Evolutionary conservation across 2,797 vertebrate species (phyloP).

Genomic region (Sardinella longiceps): DNA sequence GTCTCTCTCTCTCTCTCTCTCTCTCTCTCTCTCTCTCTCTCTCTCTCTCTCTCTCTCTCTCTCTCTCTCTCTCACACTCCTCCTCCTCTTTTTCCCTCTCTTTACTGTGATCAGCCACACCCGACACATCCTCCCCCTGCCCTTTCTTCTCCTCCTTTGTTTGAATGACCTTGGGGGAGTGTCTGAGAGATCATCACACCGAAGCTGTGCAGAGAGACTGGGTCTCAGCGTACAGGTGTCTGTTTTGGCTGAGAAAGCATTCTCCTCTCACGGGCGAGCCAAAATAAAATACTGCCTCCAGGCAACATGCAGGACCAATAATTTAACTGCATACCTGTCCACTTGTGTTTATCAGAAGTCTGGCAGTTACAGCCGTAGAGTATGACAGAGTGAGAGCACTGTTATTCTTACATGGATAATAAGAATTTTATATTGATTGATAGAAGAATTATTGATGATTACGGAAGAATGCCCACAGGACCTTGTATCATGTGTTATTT

Average conservation of each 20-base stretch:
- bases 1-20: neutral
- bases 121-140: neutral
- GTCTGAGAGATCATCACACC: neutral
- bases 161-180: constrained; percentile 3
- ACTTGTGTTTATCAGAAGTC: neutral
- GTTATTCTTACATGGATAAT: neutral
- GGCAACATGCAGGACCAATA: neutral
- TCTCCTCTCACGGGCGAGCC: neutral
- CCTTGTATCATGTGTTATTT: neutral
- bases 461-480: neutral
- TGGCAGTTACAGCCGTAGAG: neutral
- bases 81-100: neutral
- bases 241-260: neutral
- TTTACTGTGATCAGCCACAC: neutral
- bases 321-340: neutral
- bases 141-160: constrained; percentile 15
- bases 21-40: neutral
- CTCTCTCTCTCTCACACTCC: neutral
- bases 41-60: neutral
- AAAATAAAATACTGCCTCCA: neutral
- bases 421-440: neutral
- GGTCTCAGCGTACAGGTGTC: neutral
- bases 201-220: neutral
- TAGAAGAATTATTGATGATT: too few species aligned
- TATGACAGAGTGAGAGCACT: neutral